A percentile compares a stretch with the other conserved stretches of the same genome.
phyloP scores from a whole-genome alignment of 2,888 invertebrate species.

The Hipparchia semele region DNA sequence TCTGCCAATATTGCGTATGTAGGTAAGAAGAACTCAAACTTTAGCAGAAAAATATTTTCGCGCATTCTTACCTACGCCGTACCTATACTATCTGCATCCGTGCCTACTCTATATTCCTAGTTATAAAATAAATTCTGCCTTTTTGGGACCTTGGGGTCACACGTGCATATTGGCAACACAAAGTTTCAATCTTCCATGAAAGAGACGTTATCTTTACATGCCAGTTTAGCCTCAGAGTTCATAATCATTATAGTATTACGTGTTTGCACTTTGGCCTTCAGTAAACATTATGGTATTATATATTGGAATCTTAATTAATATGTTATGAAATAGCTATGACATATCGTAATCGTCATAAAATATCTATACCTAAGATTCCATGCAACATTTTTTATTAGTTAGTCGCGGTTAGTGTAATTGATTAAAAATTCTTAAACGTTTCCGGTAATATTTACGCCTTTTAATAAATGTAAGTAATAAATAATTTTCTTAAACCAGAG shows the following conservation, averaged over 20 bases:
- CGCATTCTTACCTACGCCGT: not conserved
- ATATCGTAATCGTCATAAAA: not conserved
- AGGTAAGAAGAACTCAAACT: too few species aligned
- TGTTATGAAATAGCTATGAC: not conserved
- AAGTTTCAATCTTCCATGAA: constrained; percentile 4
- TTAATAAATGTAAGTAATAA: too few species aligned
- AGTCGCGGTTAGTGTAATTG: too few species aligned
- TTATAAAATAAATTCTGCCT: not conserved
- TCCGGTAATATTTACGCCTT: too few species aligned
- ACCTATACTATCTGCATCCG: not conserved
- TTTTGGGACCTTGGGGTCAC: not conserved
- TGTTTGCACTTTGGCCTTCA: not conserved
- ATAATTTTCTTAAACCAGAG: too few species aligned
- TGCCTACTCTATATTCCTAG: not conserved
- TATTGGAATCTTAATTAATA: not conserved
- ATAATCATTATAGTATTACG: not conserved
- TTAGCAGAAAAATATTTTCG: too few species aligned
- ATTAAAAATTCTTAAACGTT: too few species aligned
- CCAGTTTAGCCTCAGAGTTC: not conserved
- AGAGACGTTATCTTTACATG: constrained; percentile 1
- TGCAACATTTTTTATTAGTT: not conserved
- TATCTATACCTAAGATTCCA: not conserved
- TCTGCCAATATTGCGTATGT: too few species aligned
- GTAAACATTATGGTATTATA: not conserved
- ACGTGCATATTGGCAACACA: not conserved